Conservation (phyloP, 2,797 vertebrate genomes). For the Melopsittacus undulatus region DNA sequence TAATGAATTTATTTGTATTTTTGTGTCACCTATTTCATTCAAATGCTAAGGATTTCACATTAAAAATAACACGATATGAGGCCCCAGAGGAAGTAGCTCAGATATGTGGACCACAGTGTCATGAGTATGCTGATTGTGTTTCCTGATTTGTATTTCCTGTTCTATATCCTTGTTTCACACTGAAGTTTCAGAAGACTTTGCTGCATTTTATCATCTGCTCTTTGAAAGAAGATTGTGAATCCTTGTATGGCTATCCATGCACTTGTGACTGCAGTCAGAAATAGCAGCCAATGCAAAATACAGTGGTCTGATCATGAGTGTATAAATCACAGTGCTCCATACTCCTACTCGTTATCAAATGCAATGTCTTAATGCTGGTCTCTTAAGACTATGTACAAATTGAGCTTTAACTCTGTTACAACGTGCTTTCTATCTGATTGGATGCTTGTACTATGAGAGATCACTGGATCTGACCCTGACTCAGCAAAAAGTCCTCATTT, state of each 20-base stretch:
- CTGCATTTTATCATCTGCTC: conserved; percentile 39
- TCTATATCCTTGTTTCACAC: conserved; percentile 52
- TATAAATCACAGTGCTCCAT: conserved; percentile 26
- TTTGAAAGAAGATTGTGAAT: conserved; percentile 53
- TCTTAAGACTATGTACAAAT: background rate
- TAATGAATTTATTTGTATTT: conserved; percentile 52
- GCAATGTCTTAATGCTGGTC: background rate
- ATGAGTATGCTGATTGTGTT: conserved; percentile 51
- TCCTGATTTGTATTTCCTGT: conserved; percentile 48
- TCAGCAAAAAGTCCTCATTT: background rate
- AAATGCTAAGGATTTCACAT: background rate
- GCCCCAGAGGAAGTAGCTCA: background rate
- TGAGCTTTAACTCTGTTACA: conserved; percentile 1
- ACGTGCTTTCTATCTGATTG: background rate
- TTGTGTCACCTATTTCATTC: conserved; percentile 36
- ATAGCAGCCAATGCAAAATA: conserved; percentile 17
- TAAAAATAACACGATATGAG: background rate
- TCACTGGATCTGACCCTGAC: background rate
- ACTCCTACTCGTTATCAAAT: background rate
- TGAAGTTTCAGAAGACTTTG: conserved; percentile 16
- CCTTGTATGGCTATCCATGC: conserved; percentile 39
- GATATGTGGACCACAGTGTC: background rate
- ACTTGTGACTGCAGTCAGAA: conserved; percentile 48
- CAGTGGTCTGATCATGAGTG: background rate
- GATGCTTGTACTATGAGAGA: background rate